Conservation (phyloP, 1,140 invertebrate genomes). For the Cotesia chilonis region DNA sequence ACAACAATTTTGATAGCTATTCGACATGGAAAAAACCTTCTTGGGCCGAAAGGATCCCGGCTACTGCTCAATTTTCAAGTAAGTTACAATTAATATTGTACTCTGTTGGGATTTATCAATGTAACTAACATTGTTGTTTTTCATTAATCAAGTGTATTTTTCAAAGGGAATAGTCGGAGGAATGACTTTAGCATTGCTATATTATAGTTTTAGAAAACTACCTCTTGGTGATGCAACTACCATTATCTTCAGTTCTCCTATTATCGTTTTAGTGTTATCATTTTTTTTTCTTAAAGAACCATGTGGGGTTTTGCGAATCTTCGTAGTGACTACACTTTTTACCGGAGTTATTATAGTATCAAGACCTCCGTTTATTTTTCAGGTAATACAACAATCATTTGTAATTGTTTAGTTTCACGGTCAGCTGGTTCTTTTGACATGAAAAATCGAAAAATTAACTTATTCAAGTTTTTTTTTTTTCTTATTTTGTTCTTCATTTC, state of each 20-base stretch:
- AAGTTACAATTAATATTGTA: conserved; percentile 32
- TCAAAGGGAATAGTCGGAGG: conserved; percentile 66
- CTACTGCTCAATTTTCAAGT: conserved; percentile 64
- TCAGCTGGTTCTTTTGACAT: too few species aligned
- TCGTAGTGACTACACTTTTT: conserved; percentile 65
- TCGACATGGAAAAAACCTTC: conserved; percentile 51
- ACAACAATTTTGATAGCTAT: conserved; percentile 57
- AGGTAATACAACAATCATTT: conserved; percentile 46
- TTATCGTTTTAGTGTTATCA: conserved; percentile 68
- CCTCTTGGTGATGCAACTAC: conserved; percentile 70
- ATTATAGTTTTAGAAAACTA: conserved; percentile 67
- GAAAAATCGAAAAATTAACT: too few species aligned
- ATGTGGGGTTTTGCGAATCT: conserved; percentile 66
- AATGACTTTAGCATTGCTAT: conserved; percentile 64
- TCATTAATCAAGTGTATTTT: conserved; percentile 24
- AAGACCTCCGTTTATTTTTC: conserved; percentile 67
- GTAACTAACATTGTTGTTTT: conserved; percentile 25
- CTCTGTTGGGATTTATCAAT: neutral
- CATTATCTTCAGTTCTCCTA: conserved; percentile 70
- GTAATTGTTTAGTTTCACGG: neutral
- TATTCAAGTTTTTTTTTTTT: too few species aligned
- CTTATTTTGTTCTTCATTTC: too few species aligned
- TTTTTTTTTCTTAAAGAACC: conserved; percentile 68
- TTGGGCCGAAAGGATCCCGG: conserved; percentile 61
- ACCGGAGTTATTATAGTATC: conserved; percentile 67